Evolutionary conservation across 2,113 vertebrate species (phyloP).

Genomic region (Regulus satrapa): DNA sequence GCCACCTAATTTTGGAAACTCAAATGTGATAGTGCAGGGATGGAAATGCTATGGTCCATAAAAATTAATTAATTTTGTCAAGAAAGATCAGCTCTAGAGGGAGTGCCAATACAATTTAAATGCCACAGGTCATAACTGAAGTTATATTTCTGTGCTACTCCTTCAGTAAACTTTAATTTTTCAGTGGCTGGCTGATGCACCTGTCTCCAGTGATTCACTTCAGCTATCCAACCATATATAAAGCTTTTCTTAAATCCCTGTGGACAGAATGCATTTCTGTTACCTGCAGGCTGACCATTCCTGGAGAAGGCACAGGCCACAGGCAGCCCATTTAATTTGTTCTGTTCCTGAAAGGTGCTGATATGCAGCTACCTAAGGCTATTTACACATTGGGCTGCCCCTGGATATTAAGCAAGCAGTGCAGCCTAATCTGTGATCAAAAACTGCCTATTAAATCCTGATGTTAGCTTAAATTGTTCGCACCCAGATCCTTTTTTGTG

Average conservation of each 20-base stretch:
- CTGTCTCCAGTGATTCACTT: not conserved
- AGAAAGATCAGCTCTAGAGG: conserved; percentile 13
- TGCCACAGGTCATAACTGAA: not conserved
- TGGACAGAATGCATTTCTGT: not conserved
- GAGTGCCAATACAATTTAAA: conserved; percentile 39
- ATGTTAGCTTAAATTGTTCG: not conserved
- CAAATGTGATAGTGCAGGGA: not conserved
- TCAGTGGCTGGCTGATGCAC: not conserved
- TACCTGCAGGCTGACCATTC: not conserved
- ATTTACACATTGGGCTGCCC: not conserved
- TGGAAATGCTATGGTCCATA: conserved; percentile 22
- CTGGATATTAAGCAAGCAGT: not conserved
- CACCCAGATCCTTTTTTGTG: not conserved
- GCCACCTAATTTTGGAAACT: not conserved
- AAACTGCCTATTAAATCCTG: not conserved
- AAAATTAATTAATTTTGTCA: conserved; percentile 47
- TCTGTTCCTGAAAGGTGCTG: not conserved
- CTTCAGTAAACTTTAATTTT: conserved; percentile 14
- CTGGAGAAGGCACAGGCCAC: not conserved
- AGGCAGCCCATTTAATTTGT: not conserved
- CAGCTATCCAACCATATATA: not conserved
- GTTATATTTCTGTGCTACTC: not conserved
- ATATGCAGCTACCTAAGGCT: not conserved
- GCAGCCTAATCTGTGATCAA: not conserved
- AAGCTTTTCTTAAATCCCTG: not conserved